These are phyloP conservation scores for Marasmarcha lunaedactyla DNA, from an alignment of 2,888 invertebrate species.

Conservation along the genomic window DNA sequence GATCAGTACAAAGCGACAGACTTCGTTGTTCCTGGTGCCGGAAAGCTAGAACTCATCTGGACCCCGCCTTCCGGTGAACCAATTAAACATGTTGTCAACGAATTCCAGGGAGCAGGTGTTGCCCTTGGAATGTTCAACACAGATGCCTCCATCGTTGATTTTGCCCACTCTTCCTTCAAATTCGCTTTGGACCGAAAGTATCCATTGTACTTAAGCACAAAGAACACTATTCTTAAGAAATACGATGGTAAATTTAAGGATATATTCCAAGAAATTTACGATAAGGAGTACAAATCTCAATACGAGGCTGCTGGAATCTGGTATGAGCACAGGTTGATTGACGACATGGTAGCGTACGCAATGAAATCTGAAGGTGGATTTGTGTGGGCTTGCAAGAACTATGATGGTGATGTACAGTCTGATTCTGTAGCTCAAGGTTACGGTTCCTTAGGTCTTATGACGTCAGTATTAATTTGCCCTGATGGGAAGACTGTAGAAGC, in stretches of 20 bases:
- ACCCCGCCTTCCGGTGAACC: conserved; percentile 75
- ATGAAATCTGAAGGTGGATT: conserved; percentile 99
- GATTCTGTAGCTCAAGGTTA: conserved; percentile 98
- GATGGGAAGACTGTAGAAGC: conserved; percentile 98
- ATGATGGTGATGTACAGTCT: conserved; percentile 99
- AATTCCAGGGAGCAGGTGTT: conserved; percentile 89
- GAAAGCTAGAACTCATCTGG: conserved; percentile 88
- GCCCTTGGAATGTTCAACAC: conserved; percentile 97
- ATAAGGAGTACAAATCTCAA: conserved; percentile 84
- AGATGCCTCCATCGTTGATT: conserved; percentile 91
- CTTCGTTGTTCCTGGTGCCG: conserved; percentile 92
- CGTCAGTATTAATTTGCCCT: conserved; percentile 95
- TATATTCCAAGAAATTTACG: conserved; percentile 96
- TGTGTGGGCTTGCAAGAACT: conserved; percentile 99
- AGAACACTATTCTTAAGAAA: conserved; percentile 95
- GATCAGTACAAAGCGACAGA: conserved; percentile 98
- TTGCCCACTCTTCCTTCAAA: conserved; percentile 95
- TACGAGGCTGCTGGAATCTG: conserved; percentile 91
- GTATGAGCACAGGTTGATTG: conserved; percentile 98
- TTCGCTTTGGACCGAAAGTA: conserved; percentile 87
- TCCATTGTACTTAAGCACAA: conserved; percentile 94
- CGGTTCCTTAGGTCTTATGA: conserved; percentile 97
- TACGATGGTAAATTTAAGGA: conserved; percentile 98
- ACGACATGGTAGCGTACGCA: conserved; percentile 98
- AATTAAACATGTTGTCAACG: conserved; percentile 82